phyloP scores from a whole-genome alignment of 2,797 vertebrate species.

The Aplochiton taeniatus region DNA sequence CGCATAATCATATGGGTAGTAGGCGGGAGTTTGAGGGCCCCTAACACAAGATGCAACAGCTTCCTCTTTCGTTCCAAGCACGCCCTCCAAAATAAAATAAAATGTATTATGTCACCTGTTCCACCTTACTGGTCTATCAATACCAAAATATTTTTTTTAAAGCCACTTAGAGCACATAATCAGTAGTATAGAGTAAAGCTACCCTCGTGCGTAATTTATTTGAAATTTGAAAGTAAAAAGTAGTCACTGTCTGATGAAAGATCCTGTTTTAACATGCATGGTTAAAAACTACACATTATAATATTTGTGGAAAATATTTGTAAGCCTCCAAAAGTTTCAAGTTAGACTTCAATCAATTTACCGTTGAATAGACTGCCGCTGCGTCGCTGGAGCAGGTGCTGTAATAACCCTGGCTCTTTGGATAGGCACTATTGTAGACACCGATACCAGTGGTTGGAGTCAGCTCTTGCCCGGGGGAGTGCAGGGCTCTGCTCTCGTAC shows the following conservation, averaged over 20 bases:
- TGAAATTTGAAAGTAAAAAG: too few species aligned
- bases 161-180: too few species aligned
- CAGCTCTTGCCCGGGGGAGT: constrained; percentile 87
- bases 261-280: too few species aligned
- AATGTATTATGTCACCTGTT: not conserved
- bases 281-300: not conserved
- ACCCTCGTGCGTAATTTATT: too few species aligned
- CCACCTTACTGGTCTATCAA: too few species aligned
- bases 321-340: not conserved
- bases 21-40: constrained; percentile 81
- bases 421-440: constrained; percentile 85
- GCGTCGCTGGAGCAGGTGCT: constrained; percentile 86
- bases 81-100: constrained; percentile 76
- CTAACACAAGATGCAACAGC: constrained; percentile 80
- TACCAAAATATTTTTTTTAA: too few species aligned
- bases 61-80: constrained; percentile 85
- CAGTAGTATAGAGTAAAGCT: too few species aligned
- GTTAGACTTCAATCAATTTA: constrained; percentile 54
- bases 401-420: constrained; percentile 86
- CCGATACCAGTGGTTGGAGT: constrained; percentile 83
- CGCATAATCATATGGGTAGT: constrained; percentile 90
- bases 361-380: constrained; percentile 87
- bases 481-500: constrained; percentile 86
- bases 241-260: too few species aligned
- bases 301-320: not conserved